phyloP scores from a whole-genome alignment of 92 coral and sea anemone genomes.

The Zoanthus sociatus region DNA sequence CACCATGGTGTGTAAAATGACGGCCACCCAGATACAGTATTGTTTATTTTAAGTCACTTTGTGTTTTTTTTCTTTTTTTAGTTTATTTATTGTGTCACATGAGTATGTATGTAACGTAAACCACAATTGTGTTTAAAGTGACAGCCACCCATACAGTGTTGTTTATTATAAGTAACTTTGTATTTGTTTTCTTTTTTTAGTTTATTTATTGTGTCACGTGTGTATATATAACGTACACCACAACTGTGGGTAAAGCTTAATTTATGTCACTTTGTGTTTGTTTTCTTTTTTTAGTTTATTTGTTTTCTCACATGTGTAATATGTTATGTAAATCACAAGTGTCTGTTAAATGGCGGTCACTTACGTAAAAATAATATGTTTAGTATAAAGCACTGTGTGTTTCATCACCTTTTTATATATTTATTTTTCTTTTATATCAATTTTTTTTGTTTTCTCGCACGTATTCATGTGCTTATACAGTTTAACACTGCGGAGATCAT shows the following conservation, averaged over 20 bases:
- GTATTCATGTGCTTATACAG: too few relatives aligned
- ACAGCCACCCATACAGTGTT: not conserved
- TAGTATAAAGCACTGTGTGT: too few relatives aligned
- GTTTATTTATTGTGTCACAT: not conserved
- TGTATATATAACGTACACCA: too few relatives aligned
- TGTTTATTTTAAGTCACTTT: not conserved
- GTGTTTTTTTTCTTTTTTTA: slow-evolving; percentile 10
- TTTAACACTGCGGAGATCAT: too few relatives aligned
- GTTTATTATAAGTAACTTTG: not conserved
- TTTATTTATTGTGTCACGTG: not conserved
- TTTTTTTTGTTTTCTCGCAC: too few relatives aligned
- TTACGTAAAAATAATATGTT: not conserved
- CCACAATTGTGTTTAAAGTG: too few relatives aligned
- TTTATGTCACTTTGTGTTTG: slow-evolving; percentile 4
- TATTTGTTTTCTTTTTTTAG: slow-evolving; percentile 8
- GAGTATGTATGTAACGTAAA: too few relatives aligned
- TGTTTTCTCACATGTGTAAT: not conserved
- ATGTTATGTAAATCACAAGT: too few relatives aligned
- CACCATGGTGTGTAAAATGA: slow-evolving; percentile 59
- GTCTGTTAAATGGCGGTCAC: not conserved
- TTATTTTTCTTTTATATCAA: too few relatives aligned
- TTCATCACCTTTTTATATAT: too few relatives aligned
- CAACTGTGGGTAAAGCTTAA: not conserved
- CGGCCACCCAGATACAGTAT: slow-evolving; percentile 12
- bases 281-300: not conserved